Evolutionary conservation across 2,797 vertebrate species (phyloP).

Genomic region (Acridotheres tristis): DNA sequence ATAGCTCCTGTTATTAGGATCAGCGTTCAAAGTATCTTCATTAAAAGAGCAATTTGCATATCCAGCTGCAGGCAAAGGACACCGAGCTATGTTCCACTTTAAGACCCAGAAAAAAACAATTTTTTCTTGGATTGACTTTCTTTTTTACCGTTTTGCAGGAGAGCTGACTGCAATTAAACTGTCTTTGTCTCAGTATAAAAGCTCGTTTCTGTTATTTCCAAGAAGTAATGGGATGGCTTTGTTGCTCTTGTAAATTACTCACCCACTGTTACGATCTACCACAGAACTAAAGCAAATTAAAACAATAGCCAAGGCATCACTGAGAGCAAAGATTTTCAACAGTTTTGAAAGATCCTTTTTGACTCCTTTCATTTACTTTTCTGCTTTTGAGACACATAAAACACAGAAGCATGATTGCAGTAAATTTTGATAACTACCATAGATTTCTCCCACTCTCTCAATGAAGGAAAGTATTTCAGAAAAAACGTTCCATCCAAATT

Average conservation of each 20-base stretch:
- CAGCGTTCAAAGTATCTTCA: background rate
- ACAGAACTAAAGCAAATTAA: background rate
- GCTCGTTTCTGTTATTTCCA: conserved; percentile 22
- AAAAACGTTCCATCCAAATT: background rate
- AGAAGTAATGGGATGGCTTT: conserved; percentile 28
- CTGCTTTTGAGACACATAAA: conserved; percentile 6
- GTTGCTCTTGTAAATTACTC: conserved; percentile 29
- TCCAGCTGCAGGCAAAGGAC: background rate
- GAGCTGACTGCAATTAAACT: background rate
- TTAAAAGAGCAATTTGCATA: background rate
- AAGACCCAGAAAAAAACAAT: background rate
- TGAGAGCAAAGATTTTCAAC: background rate
- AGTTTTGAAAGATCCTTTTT: conserved; percentile 4
- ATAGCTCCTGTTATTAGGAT: background rate
- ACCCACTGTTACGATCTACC: background rate
- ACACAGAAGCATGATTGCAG: background rate
- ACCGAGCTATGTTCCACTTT: background rate
- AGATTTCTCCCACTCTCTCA: conserved; percentile 8
- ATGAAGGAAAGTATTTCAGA: background rate
- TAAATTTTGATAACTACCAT: conserved; percentile 15
- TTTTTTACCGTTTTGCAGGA: background rate
- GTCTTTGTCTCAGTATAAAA: conserved; percentile 17
- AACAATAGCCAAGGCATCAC: background rate
- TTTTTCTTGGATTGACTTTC: background rate
- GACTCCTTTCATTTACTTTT: background rate